Evolutionary conservation across 2,888 invertebrate species (phyloP).

Genomic region (Argyresthia goedartella): DNA sequence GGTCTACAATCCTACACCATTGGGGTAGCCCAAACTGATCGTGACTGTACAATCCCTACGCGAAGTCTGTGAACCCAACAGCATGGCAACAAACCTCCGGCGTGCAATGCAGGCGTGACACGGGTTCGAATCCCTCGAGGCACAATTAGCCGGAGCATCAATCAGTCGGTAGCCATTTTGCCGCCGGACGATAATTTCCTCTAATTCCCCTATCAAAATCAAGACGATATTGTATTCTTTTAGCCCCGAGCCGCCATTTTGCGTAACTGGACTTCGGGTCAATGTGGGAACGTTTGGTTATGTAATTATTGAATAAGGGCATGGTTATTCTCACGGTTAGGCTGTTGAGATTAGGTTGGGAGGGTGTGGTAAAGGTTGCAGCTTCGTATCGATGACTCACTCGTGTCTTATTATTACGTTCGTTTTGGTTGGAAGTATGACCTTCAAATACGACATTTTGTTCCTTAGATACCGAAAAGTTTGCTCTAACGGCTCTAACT

Average conservation of each 20-base stretch:
- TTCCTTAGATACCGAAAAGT: not conserved
- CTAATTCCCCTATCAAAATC: constrained; percentile 70
- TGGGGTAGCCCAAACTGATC: no score
- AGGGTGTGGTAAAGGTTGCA: no score
- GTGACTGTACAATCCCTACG: no score
- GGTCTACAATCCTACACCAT: no score
- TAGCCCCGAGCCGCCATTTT: not conserved
- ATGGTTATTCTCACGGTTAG: constrained; percentile 19
- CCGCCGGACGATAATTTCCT: constrained; percentile 58
- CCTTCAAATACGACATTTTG: not conserved
- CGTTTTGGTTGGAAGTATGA: not conserved
- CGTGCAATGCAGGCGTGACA: constrained; percentile 56
- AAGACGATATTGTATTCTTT: constrained; percentile 47
- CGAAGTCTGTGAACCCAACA: no score
- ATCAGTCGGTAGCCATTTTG: constrained; percentile 55
- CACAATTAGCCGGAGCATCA: constrained; percentile 64
- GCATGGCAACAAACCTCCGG: constrained; percentile 14
- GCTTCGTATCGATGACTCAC: no score
- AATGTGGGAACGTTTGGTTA: constrained; percentile 51
- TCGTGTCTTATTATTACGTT: not conserved
- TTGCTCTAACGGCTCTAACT: not conserved
- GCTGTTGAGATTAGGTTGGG: no score
- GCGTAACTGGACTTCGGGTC: constrained; percentile 43
- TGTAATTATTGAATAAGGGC: constrained; percentile 34
- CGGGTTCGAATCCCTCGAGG: constrained; percentile 54